These are phyloP conservation scores for Exaiptasia diaphana DNA, from an alignment of 64 coral and sea anemone genomes.

Conservation along the genomic window DNA sequence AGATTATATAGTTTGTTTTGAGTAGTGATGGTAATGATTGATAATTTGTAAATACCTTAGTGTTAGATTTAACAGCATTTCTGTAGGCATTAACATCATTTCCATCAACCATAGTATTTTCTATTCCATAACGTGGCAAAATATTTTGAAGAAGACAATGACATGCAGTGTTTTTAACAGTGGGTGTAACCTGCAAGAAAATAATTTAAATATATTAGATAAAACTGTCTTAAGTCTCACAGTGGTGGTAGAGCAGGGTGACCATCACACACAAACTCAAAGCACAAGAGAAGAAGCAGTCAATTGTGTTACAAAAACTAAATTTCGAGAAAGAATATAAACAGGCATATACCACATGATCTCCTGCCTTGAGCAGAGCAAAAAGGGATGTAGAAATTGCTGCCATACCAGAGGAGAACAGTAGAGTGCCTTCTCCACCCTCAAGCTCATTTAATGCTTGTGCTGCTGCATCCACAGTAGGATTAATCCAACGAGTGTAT, in stretches of 20 bases:
- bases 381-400: constrained; percentile 72
- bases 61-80: constrained; percentile 72
- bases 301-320: too few relatives aligned
- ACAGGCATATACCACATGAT: constrained; percentile 76
- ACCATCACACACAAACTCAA: too few relatives aligned
- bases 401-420: constrained; percentile 87
- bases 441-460: constrained; percentile 68
- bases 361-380: constrained; percentile 50
- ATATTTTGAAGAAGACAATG: neutral
- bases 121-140: constrained; percentile 69
- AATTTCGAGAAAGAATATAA: too few relatives aligned
- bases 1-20: too few relatives aligned
- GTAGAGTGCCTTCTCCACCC: constrained; percentile 61
- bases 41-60: too few relatives aligned
- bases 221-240: too few relatives aligned
- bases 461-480: constrained; percentile 60
- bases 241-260: too few relatives aligned
- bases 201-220: too few relatives aligned
- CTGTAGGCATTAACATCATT: constrained; percentile 41
- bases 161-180: constrained; percentile 62
- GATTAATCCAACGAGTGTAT: constrained; percentile 75
- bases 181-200: constrained; percentile 43
- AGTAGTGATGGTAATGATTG: too few relatives aligned
- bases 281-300: too few relatives aligned
- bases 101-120: constrained; percentile 51